Base-by-base conservation (phyloP, 2,797 vertebrate species). In the Pangasius macronema region DNA sequence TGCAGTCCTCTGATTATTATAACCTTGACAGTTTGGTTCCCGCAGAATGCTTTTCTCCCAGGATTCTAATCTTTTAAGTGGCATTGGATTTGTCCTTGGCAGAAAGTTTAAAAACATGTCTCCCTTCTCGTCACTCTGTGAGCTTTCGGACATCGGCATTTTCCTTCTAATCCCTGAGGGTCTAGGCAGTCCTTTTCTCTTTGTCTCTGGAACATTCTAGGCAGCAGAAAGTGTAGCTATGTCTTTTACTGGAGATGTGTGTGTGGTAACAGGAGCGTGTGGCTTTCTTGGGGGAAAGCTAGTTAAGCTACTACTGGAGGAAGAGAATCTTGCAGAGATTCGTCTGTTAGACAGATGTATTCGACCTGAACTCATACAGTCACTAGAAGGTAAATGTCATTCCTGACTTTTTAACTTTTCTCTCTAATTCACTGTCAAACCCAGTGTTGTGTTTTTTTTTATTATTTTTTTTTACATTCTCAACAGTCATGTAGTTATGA, bases 271-370 rank as follows among this genome's bases (percentile, higher is more conserved):
- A 0, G 98, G 98, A 84, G 98, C 97, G 5, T 94, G 95, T 70
- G 98, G 98, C 1, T 99, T 99, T 89, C 94, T 99, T 87, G 98
- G 98, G 2, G 94, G 92, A 89, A 96, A 94, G 88, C 95, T 98
- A 53, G 87, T 97, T 82, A n/a, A 24, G 85, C 90, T 98, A 90
- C 91, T 99, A 91, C 89, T 97, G 89, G 95, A 97, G 72, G 96
- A 98, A 46, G 96, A 97, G 90, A 93, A 93, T 0, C 88, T 95
- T 83, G 92, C 95, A 1, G 97, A 99, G 94, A 90, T 99, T 24
- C 94, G 97, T 0, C 91, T 96, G 72, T 91, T 99, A 89, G 98
- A 99, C 95, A 97, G 91, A 92, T 79, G 89, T 55, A 91, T 98
- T 3, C 93, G 87, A 5, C 79, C 91, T 0, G 94, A 97, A 3